These are phyloP conservation scores for Sparidentex hasta DNA, from an alignment of 2,797 vertebrate species.

Conservation along the genomic window DNA sequence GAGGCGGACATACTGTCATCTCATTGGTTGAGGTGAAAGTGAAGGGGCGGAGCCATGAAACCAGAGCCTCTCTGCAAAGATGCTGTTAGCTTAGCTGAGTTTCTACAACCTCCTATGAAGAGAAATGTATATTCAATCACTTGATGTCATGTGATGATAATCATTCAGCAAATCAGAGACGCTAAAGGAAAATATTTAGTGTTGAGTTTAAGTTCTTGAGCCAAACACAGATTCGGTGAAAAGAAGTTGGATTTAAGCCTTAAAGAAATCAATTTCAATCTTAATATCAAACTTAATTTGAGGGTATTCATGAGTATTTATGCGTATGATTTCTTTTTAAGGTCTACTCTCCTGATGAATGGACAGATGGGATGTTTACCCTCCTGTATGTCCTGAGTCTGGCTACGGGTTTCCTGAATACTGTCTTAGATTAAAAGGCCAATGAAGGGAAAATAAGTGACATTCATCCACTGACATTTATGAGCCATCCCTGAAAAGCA, in stretches of 20 bases:
- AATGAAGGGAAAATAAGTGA: not conserved
- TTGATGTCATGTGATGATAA: not conserved
- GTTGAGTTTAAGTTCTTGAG: not conserved
- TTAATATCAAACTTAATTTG: not conserved
- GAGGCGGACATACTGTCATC: not conserved
- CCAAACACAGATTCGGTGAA: not conserved
- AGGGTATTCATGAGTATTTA: not conserved
- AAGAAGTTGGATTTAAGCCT: not conserved
- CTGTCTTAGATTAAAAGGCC: not conserved
- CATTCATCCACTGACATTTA: not conserved
- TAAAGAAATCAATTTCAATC: not conserved
- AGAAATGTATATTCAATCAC: not conserved
- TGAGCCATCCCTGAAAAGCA: not conserved
- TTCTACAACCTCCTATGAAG: not conserved
- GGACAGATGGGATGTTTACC: not conserved
- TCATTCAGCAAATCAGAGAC: not conserved
- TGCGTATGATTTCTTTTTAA: too few species aligned
- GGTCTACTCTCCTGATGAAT: not conserved
- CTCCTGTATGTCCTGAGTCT: not conserved
- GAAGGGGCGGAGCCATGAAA: not conserved
- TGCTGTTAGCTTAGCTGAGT: not conserved
- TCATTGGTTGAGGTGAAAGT: constrained; percentile 8
- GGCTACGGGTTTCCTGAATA: not conserved
- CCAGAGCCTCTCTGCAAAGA: not conserved
- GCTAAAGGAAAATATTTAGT: not conserved